These are phyloP conservation scores for Gobio occitaniae DNA, from an alignment of 2,797 vertebrate species.

Conservation along the genomic window DNA sequence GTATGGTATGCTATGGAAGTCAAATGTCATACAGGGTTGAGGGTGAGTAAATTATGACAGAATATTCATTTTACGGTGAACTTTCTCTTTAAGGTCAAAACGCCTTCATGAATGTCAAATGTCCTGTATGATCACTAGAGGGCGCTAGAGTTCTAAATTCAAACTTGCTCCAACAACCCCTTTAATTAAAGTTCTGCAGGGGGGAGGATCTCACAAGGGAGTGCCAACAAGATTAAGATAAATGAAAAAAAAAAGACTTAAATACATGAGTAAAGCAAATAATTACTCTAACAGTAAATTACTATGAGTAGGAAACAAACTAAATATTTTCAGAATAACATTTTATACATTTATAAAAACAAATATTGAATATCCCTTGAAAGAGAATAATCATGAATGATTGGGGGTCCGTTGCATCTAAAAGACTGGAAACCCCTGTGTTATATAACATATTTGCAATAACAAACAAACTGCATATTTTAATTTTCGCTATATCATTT, in stretches of 20 bases:
- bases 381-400: not conserved
- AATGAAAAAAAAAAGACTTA: not conserved
- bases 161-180: not conserved
- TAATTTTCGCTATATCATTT: not conserved
- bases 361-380: not conserved
- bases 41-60: not conserved
- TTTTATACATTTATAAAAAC: not conserved
- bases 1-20: no score
- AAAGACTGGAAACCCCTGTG: not conserved
- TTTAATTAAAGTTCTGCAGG: not conserved
- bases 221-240: no score
- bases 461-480: not conserved
- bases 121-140: not conserved
- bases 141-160: not conserved
- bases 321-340: not conserved
- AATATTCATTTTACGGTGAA: not conserved
- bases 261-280: fast-evolving
- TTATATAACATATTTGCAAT: not conserved
- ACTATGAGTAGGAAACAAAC: not conserved
- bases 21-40: not conserved
- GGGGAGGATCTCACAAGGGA: no score
- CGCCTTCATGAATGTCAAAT: not conserved
- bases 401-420: not conserved
- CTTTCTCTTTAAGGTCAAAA: not conserved
- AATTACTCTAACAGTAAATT: not conserved